These are phyloP conservation scores for Caenorhabditis sp. DNA, from an alignment of 2,888 invertebrate species.

Conservation along the genomic window DNA sequence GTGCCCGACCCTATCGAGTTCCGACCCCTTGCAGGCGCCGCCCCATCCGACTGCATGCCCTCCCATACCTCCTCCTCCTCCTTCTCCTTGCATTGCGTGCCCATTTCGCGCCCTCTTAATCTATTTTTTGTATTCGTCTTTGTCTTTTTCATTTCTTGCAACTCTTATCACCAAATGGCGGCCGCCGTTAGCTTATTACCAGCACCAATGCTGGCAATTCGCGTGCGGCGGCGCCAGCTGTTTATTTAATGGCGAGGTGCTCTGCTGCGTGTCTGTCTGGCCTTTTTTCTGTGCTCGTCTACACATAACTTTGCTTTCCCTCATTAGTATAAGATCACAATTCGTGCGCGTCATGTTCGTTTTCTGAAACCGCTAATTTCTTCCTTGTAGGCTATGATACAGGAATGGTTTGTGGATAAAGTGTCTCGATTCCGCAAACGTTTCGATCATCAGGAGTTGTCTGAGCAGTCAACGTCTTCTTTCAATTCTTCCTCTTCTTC, in stretches of 20 bases:
- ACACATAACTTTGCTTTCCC: too few relatives aligned
- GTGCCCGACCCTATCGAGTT: conserved; percentile 51
- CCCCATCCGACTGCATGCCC: conserved; percentile 43
- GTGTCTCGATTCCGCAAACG: neutral
- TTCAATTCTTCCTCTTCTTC: neutral
- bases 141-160: conserved; percentile 1
- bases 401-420: neutral
- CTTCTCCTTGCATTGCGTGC: conserved; percentile 1
- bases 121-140: neutral
- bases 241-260: conserved; percentile 24
- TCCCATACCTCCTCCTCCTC: conserved; percentile 45
- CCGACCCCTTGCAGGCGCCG: conserved; percentile 50
- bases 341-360: too few relatives aligned
- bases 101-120: conserved; percentile 16
- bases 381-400: neutral
- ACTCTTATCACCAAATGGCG: neutral
- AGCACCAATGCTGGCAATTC: too few relatives aligned
- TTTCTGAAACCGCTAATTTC: neutral
- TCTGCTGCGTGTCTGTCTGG: conserved; percentile 11
- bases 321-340: too few relatives aligned
- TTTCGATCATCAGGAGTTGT: neutral
- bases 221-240: conserved; percentile 10
- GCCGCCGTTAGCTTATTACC: neutral
- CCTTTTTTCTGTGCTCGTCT: conserved; percentile 12
- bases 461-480: neutral